Conservation (phyloP, 2,113 vertebrate species). For the Pachyramphus minor region DNA sequence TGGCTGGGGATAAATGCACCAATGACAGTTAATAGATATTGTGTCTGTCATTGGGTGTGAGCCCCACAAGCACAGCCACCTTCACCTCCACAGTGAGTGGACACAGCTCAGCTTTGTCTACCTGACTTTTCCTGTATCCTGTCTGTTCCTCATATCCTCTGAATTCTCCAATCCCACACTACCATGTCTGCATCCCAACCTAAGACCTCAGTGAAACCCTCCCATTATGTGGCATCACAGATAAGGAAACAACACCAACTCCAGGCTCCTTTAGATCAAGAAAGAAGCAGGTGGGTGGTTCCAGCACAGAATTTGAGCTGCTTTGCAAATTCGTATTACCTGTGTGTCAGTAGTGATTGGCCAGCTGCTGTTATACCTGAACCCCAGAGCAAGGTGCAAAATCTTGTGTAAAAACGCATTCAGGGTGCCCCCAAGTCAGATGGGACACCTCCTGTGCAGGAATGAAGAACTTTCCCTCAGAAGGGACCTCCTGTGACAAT, state of each 20-base stretch:
- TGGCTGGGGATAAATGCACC: too few relatives aligned
- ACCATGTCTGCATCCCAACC: too few relatives aligned
- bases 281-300: too few relatives aligned
- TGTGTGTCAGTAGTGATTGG: background rate
- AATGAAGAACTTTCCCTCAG: background rate
- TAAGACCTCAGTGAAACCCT: background rate
- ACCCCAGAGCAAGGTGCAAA: background rate
- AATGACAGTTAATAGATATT: too few relatives aligned
- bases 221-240: background rate
- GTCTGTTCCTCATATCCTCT: too few relatives aligned
- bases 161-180: too few relatives aligned
- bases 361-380: background rate
- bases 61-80: too few relatives aligned
- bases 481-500: too few relatives aligned
- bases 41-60: too few relatives aligned
- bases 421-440: background rate
- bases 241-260: background rate
- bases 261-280: too few relatives aligned
- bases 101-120: background rate
- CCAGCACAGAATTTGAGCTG: background rate
- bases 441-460: background rate
- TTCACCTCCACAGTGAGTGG: too few relatives aligned
- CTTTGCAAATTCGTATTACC: background rate
- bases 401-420: background rate
- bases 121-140: background rate